Base-by-base conservation (phyloP, 2,113 vertebrate genomes). In the Indicator indicator region DNA sequence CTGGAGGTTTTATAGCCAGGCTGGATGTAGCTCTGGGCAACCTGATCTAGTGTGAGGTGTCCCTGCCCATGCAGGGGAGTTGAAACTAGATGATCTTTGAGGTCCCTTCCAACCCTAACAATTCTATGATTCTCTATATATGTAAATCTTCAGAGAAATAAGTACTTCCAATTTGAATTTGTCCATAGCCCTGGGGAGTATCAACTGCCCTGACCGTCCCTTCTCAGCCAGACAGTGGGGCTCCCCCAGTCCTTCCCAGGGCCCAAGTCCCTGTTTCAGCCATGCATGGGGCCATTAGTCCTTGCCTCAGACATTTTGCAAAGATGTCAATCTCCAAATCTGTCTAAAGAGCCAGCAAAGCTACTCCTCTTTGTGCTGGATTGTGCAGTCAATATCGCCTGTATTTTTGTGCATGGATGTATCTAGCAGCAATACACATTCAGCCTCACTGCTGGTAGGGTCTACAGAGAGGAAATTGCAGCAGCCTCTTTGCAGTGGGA, bases 271-370 rank as follows among this genome's bases (percentile, higher is more conserved):
- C 7, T 9, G 3, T 33, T 75, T 58, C 59, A 86, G 55, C 9
- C 26, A 52, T 70, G 16, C 2, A 0, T 7, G 26, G 11, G 11
- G 3, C 21, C 4, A 0, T 32, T 27, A 28, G 9, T 32, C 7
- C 8, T 14, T 73, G 21, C 2, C 23, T 7, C 50, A 77, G 12
- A 1, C 9, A 24, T 55, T 59, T 55, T 24, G 3, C 11, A 55
- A 5, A 2, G 16, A 21, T 77, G 16, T 33, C 6, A 1, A 4
- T 68, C 28, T 84, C 36, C 36, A 74, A 9, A 16, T 12, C 24
- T 50, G 16, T 23, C 10, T 64, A n/a, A 83, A 75, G 9, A 16
- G 6, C 7, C 13, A 50, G 12, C 11, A 79, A 40, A 90, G 26
- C 14, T 30, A 4, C 9, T 28, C 3, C 13, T 52, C 6, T 52